Evolutionary conservation across 1,140 invertebrate genomes (phyloP).

Genomic region (Ceratitis capitata): DNA sequence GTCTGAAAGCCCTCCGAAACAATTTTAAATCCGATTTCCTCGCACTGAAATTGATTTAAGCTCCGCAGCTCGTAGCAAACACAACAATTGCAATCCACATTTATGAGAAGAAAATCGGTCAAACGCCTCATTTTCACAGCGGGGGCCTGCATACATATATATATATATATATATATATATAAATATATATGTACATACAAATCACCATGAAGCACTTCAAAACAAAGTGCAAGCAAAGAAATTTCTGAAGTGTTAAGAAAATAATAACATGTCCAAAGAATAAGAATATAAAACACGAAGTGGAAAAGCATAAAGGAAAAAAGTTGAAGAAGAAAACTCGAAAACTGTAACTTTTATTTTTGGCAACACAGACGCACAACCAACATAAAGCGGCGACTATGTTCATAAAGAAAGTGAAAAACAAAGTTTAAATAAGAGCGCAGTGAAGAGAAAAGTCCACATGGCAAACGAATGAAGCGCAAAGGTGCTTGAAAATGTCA

Average conservation of each 20-base stretch:
- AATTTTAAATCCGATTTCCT: too few relatives aligned
- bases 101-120: conserved; percentile 12
- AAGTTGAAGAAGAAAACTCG: not conserved
- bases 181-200: too few relatives aligned
- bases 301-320: not conserved
- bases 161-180: too few relatives aligned
- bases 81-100: too few relatives aligned
- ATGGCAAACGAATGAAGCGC: conserved; percentile 13
- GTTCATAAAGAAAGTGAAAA: not conserved
- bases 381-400: not conserved
- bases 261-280: not conserved
- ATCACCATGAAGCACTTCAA: conserved; percentile 13
- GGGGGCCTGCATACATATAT: too few relatives aligned
- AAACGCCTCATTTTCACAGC: not conserved
- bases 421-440: not conserved
- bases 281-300: too few relatives aligned
- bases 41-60: too few relatives aligned
- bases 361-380: not conserved
- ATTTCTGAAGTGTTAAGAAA: conserved; percentile 33
- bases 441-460: not conserved
- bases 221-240: not conserved
- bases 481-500: not conserved
- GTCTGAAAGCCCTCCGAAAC: too few relatives aligned
- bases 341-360: not conserved
- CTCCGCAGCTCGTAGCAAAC: too few relatives aligned